Percentiles rank a stretch among this genome's conserved stretches.
Evolutionary conservation across 2,113 vertebrate genomes (phyloP).

Genomic region (Salminus brasiliensis): DNA sequence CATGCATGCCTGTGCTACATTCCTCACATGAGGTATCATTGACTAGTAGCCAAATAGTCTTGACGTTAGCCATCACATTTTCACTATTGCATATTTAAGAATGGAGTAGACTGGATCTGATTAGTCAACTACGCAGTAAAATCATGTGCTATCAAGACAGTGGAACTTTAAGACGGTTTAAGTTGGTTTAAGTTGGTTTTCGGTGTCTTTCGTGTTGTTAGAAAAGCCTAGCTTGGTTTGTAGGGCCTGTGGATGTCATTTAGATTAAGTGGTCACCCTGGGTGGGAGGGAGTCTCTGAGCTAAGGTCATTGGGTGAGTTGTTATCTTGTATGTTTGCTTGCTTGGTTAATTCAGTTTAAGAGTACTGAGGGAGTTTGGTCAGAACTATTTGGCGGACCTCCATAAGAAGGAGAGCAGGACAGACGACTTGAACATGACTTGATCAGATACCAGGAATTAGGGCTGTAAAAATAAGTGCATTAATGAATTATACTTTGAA

Average conservation of each 20-base stretch:
- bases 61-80: not conserved
- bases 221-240: not conserved
- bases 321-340: slow-evolving; percentile 80
- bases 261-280: not conserved
- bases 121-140: slow-evolving; percentile 4
- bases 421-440: not conserved
- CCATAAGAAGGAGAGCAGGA: not conserved
- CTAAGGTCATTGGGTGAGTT: slow-evolving; percentile 54
- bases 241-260: not conserved
- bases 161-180: not conserved
- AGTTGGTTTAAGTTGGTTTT: slow-evolving; percentile 24
- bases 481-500: too few relatives aligned
- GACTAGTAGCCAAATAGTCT: not conserved
- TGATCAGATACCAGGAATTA: too few relatives aligned
- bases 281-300: slow-evolving; percentile 2
- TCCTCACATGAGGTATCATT: not conserved
- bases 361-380: not conserved
- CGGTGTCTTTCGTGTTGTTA: not conserved
- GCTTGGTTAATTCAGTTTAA: slow-evolving; percentile 73
- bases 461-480: too few relatives aligned
- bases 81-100: not conserved
- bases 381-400: not conserved
- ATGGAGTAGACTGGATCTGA: not conserved
- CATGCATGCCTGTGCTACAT: not conserved
- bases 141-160: not conserved